phyloP scores from a whole-genome alignment of 2,888 invertebrate genomes.

The Papilio elwesi region DNA sequence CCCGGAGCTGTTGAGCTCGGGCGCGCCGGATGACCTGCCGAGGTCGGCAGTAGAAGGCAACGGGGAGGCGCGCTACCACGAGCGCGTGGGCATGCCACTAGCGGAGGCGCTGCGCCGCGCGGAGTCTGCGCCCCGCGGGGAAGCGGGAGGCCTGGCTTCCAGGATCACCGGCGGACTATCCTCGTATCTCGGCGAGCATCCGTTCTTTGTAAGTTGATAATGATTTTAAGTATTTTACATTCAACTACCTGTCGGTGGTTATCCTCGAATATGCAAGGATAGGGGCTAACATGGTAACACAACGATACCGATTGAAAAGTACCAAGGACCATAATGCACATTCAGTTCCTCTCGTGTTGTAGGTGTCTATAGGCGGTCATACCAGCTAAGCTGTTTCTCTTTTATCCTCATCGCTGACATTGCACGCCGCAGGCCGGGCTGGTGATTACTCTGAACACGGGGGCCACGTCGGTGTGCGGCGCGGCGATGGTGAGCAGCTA shows the following conservation, averaged over 20 bases:
- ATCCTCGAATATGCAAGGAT: not conserved
- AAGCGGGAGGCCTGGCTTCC: conserved; percentile 17
- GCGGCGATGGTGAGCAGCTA: conserved; percentile 47
- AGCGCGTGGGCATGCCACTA: conserved; percentile 72
- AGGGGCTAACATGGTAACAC: no score
- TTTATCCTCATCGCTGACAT: no score
- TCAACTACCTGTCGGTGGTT: no score
- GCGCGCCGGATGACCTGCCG: not conserved
- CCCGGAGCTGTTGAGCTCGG: conserved; percentile 34
- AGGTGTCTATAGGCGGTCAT: no score
- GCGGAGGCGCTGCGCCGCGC: conserved; percentile 85
- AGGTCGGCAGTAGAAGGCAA: conserved; percentile 11
- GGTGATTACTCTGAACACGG: conserved; percentile 43
- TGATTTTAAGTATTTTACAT: not conserved
- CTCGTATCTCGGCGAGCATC: conserved; percentile 41
- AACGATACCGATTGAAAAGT: no score
- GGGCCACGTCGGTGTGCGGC: conserved; percentile 48
- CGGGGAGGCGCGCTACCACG: conserved; percentile 26
- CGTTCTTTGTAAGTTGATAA: conserved; percentile 36
- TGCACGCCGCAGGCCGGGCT: conserved; percentile 46
- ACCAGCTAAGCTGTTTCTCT: not conserved
- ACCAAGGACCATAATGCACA: no score
- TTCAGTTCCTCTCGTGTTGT: no score
- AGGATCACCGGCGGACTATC: conserved; percentile 41
- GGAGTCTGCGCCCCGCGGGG: conserved; percentile 31